A percentile compares a stretch with the other conserved stretches of the same genome.
Conservation (phyloP, 2,888 invertebrate genomes). For the Drosophila melanosoma region DNA sequence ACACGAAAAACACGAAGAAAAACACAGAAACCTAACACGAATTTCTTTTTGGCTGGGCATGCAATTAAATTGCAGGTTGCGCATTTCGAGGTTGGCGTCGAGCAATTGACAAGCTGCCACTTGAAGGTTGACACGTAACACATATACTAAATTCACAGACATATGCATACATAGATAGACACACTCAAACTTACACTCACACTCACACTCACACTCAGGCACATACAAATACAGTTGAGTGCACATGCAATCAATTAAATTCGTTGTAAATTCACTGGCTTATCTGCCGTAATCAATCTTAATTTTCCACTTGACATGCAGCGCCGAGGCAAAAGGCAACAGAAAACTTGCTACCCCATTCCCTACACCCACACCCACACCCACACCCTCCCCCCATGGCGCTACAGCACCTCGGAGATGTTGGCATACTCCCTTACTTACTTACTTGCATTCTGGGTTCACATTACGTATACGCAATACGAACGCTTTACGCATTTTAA, state of each 20-base stretch:
- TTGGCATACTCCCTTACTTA: background rate
- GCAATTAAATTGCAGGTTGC: conserved; percentile 71
- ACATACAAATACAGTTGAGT: conserved; percentile 51
- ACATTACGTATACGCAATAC: conserved; percentile 71
- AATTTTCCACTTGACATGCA: conserved; percentile 81
- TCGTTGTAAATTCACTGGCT: conserved; percentile 81
- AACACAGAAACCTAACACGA: conserved; percentile 17
- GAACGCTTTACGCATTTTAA: conserved; percentile 72
- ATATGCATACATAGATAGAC: conserved; percentile 6
- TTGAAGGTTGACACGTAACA: conserved; percentile 61
- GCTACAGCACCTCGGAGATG: background rate
- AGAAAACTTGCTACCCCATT: conserved; percentile 28
- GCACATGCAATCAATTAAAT: conserved; percentile 81
- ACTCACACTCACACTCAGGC: background rate
- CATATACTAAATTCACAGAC: conserved; percentile 31
- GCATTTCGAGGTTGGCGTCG: conserved; percentile 60
- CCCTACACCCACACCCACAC: background rate
- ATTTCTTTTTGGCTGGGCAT: conserved; percentile 46
- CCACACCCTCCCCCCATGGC: background rate
- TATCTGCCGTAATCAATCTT: conserved; percentile 81
- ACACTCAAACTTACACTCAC: conserved; percentile 6
- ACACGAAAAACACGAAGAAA: background rate
- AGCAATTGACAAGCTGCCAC: conserved; percentile 75
- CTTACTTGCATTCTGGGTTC: conserved; percentile 18
- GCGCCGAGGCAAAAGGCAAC: conserved; percentile 55